These are phyloP conservation scores for Eupithecia vulgata DNA, from an alignment of 2,888 invertebrate species.

Conservation along the genomic window DNA sequence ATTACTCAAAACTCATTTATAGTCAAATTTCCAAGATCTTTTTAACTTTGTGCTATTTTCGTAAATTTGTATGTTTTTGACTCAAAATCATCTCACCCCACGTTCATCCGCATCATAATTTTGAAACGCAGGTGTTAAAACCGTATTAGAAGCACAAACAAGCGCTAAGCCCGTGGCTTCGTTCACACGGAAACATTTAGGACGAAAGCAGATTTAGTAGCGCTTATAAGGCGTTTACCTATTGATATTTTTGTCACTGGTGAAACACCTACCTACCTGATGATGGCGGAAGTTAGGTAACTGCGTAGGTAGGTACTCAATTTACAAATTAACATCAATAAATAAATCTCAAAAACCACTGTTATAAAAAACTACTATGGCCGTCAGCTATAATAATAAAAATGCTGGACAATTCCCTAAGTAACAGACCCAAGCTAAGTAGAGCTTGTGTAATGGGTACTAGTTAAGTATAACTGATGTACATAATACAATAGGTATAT, in stretches of 20 bases:
- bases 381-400: background rate
- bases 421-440: too few species aligned
- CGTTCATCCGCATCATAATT: constrained; percentile 56
- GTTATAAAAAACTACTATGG: background rate
- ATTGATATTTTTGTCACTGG: background rate
- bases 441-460: too few species aligned
- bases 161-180: constrained; percentile 65
- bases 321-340: background rate
- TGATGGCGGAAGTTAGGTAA: background rate
- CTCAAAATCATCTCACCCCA: constrained; percentile 41
- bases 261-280: background rate
- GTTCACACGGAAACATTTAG: constrained; percentile 20
- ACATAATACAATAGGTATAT: too few species aligned
- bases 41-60: background rate
- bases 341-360: background rate
- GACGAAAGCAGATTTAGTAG: constrained; percentile 8
- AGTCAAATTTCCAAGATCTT: background rate
- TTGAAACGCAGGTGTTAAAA: constrained; percentile 79
- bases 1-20: background rate
- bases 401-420: too few species aligned
- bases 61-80: constrained; percentile 12
- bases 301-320: background rate
- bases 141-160: constrained; percentile 78
- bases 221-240: background rate
- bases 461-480: too few species aligned